Conservation (phyloP, 2,113 vertebrate species). For the Meriones unguiculatus region DNA sequence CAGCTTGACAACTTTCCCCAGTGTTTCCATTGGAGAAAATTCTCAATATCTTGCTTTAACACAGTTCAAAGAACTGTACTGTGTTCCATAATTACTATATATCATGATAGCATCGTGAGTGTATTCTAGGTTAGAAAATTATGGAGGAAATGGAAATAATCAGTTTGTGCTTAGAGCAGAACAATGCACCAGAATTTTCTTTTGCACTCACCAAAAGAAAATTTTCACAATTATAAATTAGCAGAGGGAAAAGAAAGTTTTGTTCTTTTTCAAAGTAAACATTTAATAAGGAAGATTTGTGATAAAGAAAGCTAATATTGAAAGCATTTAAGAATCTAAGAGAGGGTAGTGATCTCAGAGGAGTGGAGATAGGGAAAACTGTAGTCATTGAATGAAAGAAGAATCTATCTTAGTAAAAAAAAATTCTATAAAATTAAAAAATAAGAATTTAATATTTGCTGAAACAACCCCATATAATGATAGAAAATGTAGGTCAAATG, state of each 20-base stretch:
- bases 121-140: conserved; percentile 26
- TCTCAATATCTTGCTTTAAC: conserved; percentile 44
- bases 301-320: background rate
- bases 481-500: conserved; percentile 2
- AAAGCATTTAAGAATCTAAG: background rate
- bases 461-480: background rate
- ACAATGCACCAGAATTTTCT: too few relatives aligned
- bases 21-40: background rate
- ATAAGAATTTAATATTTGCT: background rate
- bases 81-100: background rate
- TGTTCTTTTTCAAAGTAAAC: background rate
- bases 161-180: background rate
- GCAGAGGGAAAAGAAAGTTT: background rate
- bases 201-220: background rate
- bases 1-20: background rate
- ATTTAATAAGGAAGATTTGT: conserved; percentile 1
- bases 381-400: background rate
- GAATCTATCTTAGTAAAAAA: background rate
- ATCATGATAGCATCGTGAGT: background rate
- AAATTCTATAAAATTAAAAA: background rate
- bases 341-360: too few relatives aligned
- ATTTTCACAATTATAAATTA: conserved; percentile 11
- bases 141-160: background rate
- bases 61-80: background rate
- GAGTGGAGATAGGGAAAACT: background rate